Evolutionary conservation across 2,888 invertebrate genomes (phyloP).

Genomic region (Therioaphis trifolii): DNA sequence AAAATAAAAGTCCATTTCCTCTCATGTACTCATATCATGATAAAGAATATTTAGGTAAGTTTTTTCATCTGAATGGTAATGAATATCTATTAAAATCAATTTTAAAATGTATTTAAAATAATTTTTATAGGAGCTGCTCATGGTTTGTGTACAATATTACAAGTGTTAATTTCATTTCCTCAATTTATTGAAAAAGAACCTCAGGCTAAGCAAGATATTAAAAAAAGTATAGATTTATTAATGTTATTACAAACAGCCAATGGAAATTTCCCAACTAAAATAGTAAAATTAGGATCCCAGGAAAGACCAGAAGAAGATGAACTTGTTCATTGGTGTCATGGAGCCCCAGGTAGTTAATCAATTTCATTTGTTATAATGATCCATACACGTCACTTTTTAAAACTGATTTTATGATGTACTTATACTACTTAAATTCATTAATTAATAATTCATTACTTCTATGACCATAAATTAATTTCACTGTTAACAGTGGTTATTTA

Average conservation of each 20-base stretch:
- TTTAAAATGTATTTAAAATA: neutral
- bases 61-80: neutral
- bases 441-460: too few relatives aligned
- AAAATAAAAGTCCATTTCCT: slow-evolving; percentile 74
- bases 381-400: too few relatives aligned
- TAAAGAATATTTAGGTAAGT: slow-evolving; percentile 77
- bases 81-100: slow-evolving; percentile 6
- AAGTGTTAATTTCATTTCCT: slow-evolving; percentile 71
- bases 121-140: slow-evolving; percentile 71
- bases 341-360: slow-evolving; percentile 77
- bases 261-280: slow-evolving; percentile 77
- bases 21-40: slow-evolving; percentile 84
- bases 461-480: too few relatives aligned
- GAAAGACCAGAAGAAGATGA: slow-evolving; percentile 78
- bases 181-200: slow-evolving; percentile 68
- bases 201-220: slow-evolving; percentile 73
- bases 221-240: slow-evolving; percentile 76
- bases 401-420: too few relatives aligned
- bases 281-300: slow-evolving; percentile 72
- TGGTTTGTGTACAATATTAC: slow-evolving; percentile 77
- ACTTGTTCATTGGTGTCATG: slow-evolving; percentile 91
- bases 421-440: too few relatives aligned
- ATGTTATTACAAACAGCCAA: slow-evolving; percentile 76
- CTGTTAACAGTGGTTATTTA: too few relatives aligned
- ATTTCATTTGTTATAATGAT: neutral